A percentile compares a stretch with the other conserved stretches of the same genome.
phyloP scores from a whole-genome alignment of 2,888 invertebrate genomes.

The Cetonia aurata region DNA sequence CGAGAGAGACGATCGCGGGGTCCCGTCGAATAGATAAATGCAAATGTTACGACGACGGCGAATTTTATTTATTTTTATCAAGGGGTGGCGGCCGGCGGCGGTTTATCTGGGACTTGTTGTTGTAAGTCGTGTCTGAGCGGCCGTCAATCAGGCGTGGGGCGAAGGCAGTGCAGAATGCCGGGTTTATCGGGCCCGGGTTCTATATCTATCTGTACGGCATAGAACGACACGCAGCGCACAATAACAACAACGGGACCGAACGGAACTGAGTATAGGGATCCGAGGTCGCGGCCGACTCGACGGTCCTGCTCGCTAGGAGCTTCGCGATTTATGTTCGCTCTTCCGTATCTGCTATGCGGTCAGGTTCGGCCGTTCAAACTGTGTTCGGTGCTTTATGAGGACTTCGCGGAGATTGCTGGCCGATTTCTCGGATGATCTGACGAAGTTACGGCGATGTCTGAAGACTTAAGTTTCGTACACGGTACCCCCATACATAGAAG shows the following conservation, averaged over 20 bases:
- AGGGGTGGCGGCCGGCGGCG: constrained; percentile 40
- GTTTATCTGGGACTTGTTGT: constrained; percentile 57
- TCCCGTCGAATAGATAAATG: constrained; percentile 53
- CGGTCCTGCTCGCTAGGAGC: constrained; percentile 14
- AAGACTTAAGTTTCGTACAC: background rate
- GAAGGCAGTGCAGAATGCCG: constrained; percentile 46
- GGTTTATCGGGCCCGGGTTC: constrained; percentile 51
- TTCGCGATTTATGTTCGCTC: constrained; percentile 52
- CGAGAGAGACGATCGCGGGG: constrained; percentile 24
- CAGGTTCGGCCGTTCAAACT: constrained; percentile 16
- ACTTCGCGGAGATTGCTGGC: constrained; percentile 42
- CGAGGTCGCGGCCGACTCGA: constrained; percentile 23
- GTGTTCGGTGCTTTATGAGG: constrained; percentile 52
- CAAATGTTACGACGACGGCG: constrained; percentile 55
- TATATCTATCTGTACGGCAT: too few species aligned
- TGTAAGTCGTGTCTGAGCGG: constrained; percentile 57
- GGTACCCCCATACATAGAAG: too few species aligned
- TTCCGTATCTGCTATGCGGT: constrained; percentile 48
- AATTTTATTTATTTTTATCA: constrained; percentile 58
- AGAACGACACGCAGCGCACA: constrained; percentile 44
- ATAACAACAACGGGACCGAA: constrained; percentile 49
- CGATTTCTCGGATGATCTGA: constrained; percentile 22
- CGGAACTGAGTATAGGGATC: too few species aligned
- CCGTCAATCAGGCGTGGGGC: constrained; percentile 55
- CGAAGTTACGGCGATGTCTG: constrained; percentile 11